Evolutionary conservation across 2,797 vertebrate species (phyloP).

Genomic region (Phalanger gymnotis): DNA sequence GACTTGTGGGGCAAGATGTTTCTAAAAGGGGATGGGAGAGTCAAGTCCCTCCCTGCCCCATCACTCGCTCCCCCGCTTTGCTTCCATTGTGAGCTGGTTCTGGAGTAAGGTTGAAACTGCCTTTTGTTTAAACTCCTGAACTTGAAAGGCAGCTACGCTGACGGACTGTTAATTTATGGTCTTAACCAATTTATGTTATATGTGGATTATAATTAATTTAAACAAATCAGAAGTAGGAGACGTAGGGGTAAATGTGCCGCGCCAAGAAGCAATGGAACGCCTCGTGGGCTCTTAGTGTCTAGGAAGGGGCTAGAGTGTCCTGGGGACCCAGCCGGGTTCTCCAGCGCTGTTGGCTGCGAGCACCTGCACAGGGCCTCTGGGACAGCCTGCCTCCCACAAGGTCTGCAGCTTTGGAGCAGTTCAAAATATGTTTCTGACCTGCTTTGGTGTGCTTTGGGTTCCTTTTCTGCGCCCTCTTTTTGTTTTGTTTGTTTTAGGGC

Average conservation of each 20-base stretch:
- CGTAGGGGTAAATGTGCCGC: conserved; percentile 9
- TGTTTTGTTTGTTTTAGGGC: conserved; percentile 39
- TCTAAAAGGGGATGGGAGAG: conserved; percentile 16
- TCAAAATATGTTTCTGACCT: conserved; percentile 43
- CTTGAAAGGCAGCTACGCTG: conserved; percentile 60
- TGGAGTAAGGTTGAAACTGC: conserved; percentile 21
- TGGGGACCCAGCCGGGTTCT: conserved; percentile 1
- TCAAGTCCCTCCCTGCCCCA: conserved; percentile 3
- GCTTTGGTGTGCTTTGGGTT: conserved; percentile 32
- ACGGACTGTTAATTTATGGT: conserved; percentile 66
- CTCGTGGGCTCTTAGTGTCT: conserved; percentile 5
- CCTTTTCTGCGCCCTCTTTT: conserved; percentile 27
- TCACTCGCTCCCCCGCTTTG: neutral
- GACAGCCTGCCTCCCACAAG: neutral
- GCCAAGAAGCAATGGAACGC: conserved; percentile 15
- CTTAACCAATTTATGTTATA: conserved; percentile 51
- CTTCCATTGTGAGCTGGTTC: conserved; percentile 48
- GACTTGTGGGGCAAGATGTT: conserved; percentile 23
- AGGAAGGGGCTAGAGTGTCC: neutral
- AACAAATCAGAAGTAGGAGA: conserved; percentile 42
- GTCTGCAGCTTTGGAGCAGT: neutral
- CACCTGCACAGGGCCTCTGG: neutral
- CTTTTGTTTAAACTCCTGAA: conserved; percentile 64
- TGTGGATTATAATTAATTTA: conserved; percentile 63
- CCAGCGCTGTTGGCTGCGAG: conserved; percentile 45